Conservation (phyloP, 2,888 invertebrate species). For the Campopleginae sp. region DNA sequence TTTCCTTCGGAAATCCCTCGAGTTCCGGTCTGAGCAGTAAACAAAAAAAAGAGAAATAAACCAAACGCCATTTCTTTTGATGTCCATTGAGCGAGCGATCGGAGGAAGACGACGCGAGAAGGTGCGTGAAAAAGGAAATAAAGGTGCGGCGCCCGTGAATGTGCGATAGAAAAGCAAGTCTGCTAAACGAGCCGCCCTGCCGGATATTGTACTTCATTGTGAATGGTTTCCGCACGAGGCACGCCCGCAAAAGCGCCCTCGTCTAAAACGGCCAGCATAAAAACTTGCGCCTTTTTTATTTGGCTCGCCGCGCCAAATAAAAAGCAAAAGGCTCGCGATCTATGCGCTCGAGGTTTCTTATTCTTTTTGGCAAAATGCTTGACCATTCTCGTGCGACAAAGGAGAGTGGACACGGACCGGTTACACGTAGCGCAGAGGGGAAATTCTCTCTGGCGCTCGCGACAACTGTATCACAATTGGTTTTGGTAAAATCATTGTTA, state of each 20-base stretch:
- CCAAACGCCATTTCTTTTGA: conserved; percentile 27
- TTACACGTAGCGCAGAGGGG: conserved; percentile 70
- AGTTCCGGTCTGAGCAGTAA: conserved; percentile 3
- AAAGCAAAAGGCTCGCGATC: not conserved
- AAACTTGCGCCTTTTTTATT: conserved; percentile 30
- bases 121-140: conserved; percentile 37
- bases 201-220: conserved; percentile 75
- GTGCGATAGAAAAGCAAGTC: conserved; percentile 73
- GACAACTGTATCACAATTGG: conserved; percentile 78
- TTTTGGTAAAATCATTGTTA: conserved; percentile 70
- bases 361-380: conserved; percentile 50
- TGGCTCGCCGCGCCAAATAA: not conserved
- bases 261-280: conserved; percentile 68
- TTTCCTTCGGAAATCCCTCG: conserved; percentile 11
- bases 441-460: conserved; percentile 67
- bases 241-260: conserved; percentile 75
- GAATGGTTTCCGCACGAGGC: conserved; percentile 67
- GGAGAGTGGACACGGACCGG: conserved; percentile 72
- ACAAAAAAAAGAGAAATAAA: conserved; percentile 31
- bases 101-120: conserved; percentile 22
- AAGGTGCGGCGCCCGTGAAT: conserved; percentile 73
- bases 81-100: conserved; percentile 15
- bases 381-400: conserved; percentile 65
- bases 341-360: conserved; percentile 13
- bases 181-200: conserved; percentile 73